A percentile compares a stretch with the other conserved stretches of the same genome.
phyloP scores from a whole-genome alignment of 2,113 vertebrate species.

The Indicator indicator region DNA sequence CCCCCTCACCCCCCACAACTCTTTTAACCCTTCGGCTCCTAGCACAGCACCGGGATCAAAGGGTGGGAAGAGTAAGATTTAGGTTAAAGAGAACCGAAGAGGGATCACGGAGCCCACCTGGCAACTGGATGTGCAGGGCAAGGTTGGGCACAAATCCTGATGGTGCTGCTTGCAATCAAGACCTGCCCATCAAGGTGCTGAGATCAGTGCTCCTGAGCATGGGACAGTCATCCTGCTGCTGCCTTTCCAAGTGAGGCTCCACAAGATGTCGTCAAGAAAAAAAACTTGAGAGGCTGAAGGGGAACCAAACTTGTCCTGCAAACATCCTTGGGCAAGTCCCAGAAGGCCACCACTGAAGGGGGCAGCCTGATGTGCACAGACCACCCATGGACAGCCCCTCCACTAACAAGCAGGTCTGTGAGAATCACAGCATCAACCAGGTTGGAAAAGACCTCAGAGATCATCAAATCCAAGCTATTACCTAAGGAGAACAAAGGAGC shows the following conservation, averaged over 20 bases:
- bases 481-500: not conserved
- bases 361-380: not conserved
- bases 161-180: accelerated
- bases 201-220: not conserved
- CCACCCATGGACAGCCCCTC: not conserved
- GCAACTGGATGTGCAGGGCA: not conserved
- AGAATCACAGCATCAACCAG: not conserved
- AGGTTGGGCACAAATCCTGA: not conserved
- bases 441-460: no score
- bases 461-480: no score
- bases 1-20: not conserved
- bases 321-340: not conserved
- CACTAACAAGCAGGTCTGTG: accelerated
- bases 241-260: not conserved
- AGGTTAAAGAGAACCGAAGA: not conserved
- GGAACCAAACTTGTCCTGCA: not conserved
- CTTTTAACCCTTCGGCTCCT: slow-evolving; percentile 46
- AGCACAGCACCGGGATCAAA: accelerated
- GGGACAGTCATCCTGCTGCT: not conserved
- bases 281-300: not conserved
- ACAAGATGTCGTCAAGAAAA: not conserved
- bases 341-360: not conserved
- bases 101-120: accelerated
- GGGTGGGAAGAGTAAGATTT: not conserved
- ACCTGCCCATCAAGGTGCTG: accelerated